phyloP scores from a whole-genome alignment of 64 coral and sea anemone species.

The Dendronephthya gigantea region DNA sequence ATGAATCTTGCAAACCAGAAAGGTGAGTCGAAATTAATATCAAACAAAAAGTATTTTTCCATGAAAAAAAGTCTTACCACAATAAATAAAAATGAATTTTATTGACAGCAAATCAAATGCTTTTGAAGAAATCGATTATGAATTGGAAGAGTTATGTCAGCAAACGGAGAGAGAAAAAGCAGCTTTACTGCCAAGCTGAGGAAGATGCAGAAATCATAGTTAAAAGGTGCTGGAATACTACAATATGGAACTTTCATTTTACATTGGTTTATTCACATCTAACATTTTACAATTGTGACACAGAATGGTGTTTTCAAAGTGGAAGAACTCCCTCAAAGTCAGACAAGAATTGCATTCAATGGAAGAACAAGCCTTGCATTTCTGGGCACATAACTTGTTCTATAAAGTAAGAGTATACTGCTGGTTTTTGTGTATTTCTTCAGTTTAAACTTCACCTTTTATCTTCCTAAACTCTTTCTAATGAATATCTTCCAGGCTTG shows the following conservation, averaged over 20 bases:
- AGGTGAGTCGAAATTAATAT: slow-evolving; percentile 31
- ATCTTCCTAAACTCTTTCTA: no score
- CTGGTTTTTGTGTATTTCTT: not conserved
- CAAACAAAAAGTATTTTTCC: no score
- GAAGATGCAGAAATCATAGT: not conserved
- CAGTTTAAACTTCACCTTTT: no score
- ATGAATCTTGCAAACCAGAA: slow-evolving; percentile 25
- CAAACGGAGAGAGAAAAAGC: not conserved
- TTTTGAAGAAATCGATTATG: not conserved
- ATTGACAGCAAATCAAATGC: not conserved
- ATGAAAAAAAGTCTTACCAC: no score
- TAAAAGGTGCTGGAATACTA: no score
- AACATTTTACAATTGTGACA: not conserved
- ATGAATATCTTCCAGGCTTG: not conserved
- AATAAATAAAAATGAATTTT: no score
- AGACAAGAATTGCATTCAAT: slow-evolving; percentile 17
- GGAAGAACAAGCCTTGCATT: slow-evolving; percentile 38
- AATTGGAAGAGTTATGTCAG: not conserved
- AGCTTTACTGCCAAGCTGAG: not conserved
- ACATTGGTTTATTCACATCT: no score
- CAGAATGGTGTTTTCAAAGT: slow-evolving; percentile 20
- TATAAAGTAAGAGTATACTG: slow-evolving; percentile 26
- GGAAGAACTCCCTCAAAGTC: slow-evolving; percentile 24
- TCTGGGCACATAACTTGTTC: slow-evolving; percentile 42
- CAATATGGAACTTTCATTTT: no score